Percentiles rank a stretch among this genome's conserved stretches.
These are phyloP conservation scores for Monochamus saltuarius DNA, from an alignment of 1,140 invertebrate species.

Conservation along the genomic window DNA sequence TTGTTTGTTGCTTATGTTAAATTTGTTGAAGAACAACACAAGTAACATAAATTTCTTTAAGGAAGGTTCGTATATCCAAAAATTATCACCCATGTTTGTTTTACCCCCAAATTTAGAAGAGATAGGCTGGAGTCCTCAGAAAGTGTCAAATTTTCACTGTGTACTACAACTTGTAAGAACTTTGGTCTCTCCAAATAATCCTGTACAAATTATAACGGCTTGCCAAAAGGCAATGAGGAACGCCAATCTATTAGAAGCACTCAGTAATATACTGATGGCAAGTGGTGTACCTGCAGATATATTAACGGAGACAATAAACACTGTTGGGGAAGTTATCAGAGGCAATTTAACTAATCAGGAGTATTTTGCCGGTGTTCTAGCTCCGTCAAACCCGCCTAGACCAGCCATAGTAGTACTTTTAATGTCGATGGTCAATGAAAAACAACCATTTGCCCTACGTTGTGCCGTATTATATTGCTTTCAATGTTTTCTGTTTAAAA, in stretches of 20 bases:
- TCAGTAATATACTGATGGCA: conserved; percentile 92
- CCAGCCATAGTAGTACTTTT: conserved; percentile 92
- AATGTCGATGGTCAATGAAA: conserved; percentile 99
- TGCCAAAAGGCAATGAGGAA: conserved; percentile 89
- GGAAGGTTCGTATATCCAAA: conserved; percentile 93
- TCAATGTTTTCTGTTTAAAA: conserved; percentile 93
- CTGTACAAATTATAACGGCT: conserved; percentile 61
- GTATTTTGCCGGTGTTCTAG: conserved; percentile 87
- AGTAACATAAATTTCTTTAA: conserved; percentile 99
- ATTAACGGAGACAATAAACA: conserved; percentile 93
- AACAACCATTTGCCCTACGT: conserved; percentile 83
- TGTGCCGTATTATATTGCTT: conserved; percentile 97
- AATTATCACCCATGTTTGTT: conserved; percentile 83
- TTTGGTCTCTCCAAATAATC: conserved; percentile 48
- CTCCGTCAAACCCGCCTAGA: conserved; percentile 87
- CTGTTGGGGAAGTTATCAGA: conserved; percentile 92
- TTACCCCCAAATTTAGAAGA: conserved; percentile 71
- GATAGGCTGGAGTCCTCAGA: conserved; percentile 88
- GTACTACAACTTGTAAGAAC: conserved; percentile 88
- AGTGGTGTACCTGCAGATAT: conserved; percentile 96
- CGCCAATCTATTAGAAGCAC: conserved; percentile 75
- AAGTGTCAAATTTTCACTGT: conserved; percentile 91
- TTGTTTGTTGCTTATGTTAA: conserved; percentile 92
- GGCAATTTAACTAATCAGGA: conserved; percentile 91
- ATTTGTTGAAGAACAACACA: conserved; percentile 91